Percentiles rank a stretch among this genome's conserved stretches.
phyloP scores from a whole-genome alignment of 2,888 invertebrate genomes.

The Caenorhabditis zanzibari region DNA sequence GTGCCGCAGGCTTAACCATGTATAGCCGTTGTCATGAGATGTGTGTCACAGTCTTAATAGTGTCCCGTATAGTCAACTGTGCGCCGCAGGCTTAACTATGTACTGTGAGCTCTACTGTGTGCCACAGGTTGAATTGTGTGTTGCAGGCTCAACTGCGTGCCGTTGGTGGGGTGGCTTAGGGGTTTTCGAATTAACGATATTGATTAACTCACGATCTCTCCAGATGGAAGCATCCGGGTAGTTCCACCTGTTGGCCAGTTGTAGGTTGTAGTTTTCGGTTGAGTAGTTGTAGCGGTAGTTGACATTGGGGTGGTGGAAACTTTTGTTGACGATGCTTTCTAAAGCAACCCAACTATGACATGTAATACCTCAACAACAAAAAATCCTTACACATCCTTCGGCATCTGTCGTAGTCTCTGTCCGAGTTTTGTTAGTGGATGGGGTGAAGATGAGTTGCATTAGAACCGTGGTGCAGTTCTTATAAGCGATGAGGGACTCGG shows the following conservation, averaged over 20 bases:
- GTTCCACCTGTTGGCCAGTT: constrained; percentile 48
- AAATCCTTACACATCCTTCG: constrained; percentile 21
- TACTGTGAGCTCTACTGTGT: no score
- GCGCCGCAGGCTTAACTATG: no score
- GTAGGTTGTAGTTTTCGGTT: constrained; percentile 19
- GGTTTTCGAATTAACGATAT: no score
- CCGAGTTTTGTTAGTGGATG: constrained; percentile 10
- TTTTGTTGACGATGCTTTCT: constrained; percentile 5
- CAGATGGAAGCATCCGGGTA: constrained; percentile 22
- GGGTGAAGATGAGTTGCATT: constrained; percentile 13
- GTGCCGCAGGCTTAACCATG: no score
- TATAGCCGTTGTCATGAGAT: no score
- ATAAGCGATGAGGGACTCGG: constrained; percentile 22
- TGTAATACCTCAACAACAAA: neutral
- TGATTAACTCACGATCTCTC: constrained; percentile 37
- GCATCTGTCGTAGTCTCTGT: constrained; percentile 20
- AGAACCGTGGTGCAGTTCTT: constrained; percentile 28
- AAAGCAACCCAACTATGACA: no score
- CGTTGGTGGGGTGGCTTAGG: no score
- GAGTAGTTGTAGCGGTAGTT: no score
- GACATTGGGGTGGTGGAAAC: neutral
- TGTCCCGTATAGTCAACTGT: no score
- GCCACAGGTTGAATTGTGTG: no score
- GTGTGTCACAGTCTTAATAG: no score
- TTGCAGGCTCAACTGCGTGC: no score